Evolutionary conservation across 2,797 vertebrate genomes (phyloP).

Genomic region (Crocidura indochinensis): DNA sequence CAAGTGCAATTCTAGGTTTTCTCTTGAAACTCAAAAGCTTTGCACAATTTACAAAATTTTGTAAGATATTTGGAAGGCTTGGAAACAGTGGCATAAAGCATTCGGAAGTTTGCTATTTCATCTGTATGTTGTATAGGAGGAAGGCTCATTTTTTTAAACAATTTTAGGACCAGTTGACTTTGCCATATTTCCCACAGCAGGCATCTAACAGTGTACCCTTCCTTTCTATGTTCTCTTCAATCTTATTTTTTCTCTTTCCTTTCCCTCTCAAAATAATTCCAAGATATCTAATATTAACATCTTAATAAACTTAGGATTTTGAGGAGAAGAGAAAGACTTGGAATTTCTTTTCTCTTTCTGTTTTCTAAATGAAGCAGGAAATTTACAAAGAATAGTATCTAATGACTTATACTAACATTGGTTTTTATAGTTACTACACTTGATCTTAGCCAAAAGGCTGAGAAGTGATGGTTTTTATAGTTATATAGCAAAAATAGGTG

Average conservation of each 20-base stretch:
- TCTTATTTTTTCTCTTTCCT: not conserved
- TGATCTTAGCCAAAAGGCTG: too few species aligned
- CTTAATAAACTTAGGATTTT: not conserved
- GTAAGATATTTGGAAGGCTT: not conserved
- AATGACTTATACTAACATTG: not conserved
- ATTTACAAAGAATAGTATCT: not conserved
- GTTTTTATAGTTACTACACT: not conserved
- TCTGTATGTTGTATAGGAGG: not conserved
- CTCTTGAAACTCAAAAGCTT: not conserved
- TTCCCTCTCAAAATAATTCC: not conserved
- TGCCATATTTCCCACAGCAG: not conserved
- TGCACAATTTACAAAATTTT: not conserved
- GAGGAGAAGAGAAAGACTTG: not conserved
- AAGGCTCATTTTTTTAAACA: not conserved
- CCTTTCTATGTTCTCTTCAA: not conserved
- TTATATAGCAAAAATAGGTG: not conserved
- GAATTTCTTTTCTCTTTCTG: constrained; percentile 9
- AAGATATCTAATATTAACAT: not conserved
- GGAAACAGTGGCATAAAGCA: not conserved
- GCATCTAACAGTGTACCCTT: not conserved
- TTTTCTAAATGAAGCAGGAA: constrained; percentile 7
- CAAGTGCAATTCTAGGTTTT: not conserved
- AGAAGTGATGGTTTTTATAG: not conserved
- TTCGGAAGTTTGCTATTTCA: not conserved
- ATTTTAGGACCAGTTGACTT: not conserved